A percentile compares a stretch with the other conserved stretches of the same genome.
These are phyloP conservation scores for Neodiprion lecontei DNA, from an alignment of 1,140 invertebrate genomes.

Conservation along the genomic window DNA sequence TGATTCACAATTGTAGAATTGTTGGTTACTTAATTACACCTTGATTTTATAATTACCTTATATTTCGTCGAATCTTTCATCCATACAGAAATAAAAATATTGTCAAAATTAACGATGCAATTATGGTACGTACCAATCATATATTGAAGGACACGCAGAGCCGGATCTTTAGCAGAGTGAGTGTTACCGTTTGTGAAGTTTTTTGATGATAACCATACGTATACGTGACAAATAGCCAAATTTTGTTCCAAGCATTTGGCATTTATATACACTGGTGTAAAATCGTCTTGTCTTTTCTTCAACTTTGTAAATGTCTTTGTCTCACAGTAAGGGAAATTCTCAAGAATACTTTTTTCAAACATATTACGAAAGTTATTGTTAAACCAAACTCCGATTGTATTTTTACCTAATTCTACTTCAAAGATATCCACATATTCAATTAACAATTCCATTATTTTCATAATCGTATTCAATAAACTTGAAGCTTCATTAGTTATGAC, in stretches of 20 bases:
- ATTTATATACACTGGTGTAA: constrained; percentile 22
- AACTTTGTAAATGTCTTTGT: constrained; percentile 23
- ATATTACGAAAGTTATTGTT: constrained; percentile 58
- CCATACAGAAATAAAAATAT: constrained; percentile 19
- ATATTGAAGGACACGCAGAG: constrained; percentile 33
- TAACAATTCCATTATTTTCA: constrained; percentile 65
- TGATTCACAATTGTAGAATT: neutral
- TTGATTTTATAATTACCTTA: neutral
- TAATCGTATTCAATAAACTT: constrained; percentile 63
- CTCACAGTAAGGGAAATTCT: constrained; percentile 64
- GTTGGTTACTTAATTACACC: too few species aligned
- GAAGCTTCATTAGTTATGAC: constrained; percentile 65
- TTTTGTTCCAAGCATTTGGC: constrained; percentile 45
- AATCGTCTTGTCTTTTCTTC: constrained; percentile 44
- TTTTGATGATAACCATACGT: constrained; percentile 49
- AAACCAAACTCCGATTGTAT: constrained; percentile 55
- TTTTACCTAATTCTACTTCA: constrained; percentile 40
- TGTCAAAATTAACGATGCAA: too few species aligned
- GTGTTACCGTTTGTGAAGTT: constrained; percentile 22
- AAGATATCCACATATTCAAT: constrained; percentile 62
- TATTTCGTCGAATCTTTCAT: constrained; percentile 13
- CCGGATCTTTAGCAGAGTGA: constrained; percentile 36
- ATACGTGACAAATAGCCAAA: constrained; percentile 50
- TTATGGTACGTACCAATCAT: constrained; percentile 22
- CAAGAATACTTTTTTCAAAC: constrained; percentile 62